These are phyloP conservation scores for Grallaria varia DNA, from an alignment of 2,113 vertebrate species.

Conservation along the genomic window DNA sequence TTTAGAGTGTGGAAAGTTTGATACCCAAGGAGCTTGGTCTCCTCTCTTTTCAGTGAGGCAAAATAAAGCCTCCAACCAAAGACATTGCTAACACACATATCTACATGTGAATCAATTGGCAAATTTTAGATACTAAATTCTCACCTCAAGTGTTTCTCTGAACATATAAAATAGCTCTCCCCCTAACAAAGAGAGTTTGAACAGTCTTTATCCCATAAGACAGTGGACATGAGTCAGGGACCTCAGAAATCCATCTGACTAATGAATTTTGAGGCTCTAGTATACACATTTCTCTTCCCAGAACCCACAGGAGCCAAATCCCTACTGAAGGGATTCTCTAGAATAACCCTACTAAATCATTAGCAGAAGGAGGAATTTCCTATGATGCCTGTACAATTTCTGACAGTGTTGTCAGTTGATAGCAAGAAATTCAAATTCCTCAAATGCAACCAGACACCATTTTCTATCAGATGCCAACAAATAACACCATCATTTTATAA, in stretches of 20 bases:
- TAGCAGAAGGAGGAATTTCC: neutral
- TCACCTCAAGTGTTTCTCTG: neutral
- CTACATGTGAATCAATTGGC: neutral
- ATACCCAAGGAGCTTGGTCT: neutral
- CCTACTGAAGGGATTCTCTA: neutral
- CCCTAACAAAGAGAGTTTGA: neutral
- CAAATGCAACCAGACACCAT: neutral
- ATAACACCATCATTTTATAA: neutral
- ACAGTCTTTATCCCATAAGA: neutral
- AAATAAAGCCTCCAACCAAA: neutral
- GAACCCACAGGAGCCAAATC: neutral
- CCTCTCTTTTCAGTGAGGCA: neutral
- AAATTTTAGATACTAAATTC: neutral
- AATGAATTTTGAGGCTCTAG: neutral
- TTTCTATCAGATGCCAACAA: neutral
- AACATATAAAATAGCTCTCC: neutral
- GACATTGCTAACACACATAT: neutral
- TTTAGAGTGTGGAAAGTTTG: neutral
- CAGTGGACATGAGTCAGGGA: neutral
- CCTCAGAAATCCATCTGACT: neutral
- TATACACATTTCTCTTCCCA: neutral
- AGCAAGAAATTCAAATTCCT: neutral
- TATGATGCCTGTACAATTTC: fast-evolving
- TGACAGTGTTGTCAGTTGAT: neutral
- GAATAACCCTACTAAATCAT: neutral